Base-by-base conservation (phyloP, 2,797 vertebrate genomes). In the Hippoglossus hippoglossus region DNA sequence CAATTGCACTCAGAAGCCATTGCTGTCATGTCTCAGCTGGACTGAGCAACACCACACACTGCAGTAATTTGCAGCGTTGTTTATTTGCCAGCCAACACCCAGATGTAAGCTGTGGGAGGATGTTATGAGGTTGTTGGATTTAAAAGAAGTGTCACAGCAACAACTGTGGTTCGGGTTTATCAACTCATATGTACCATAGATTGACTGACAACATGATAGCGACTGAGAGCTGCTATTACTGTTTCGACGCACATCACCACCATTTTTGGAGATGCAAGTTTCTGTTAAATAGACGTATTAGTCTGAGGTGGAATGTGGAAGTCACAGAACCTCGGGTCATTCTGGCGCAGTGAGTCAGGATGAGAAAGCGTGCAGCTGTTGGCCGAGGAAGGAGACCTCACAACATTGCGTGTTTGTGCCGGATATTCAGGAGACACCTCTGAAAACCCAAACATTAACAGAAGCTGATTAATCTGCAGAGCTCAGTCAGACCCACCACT, bases 31-130 rank as follows among this genome's bases (percentile, higher is more conserved):
- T 26, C 59, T 71, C 19, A 13, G 53, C 47, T 65, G 61, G 31
- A 67, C 41, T 3, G 36, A 61, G 64, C 4, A 5, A 52, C 60
- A 62, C 41, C 36, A 13, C 26, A 68, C 56, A 65, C 34, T 80
- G 62, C 54, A 63, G 66, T 61, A 2, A 69, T 83, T 75, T 72
- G 28, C 36, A 28, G 3, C 77, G 69, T 65, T 73, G 64, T 75
- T 80, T 70, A 79, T 84, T 78, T 73, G 68, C 71, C 56, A 73
- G 63, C 66, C 64, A 75, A 77, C 84, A 85, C 65, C 68, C 59
- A 81, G 44, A 82, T 56, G 51, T 67, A 75, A 54, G 56, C 55
- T 66, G 60, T 36, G 72, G 36, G 64, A 67, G 31, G 53, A 79
- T 69, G 69, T 79, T 74, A 68, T 76, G 53, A 82, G 47, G 28